Evolutionary conservation across 2,888 invertebrate species (phyloP), one percentile per base, ranked within the genome.

Genomic region (Gastrophysa polygoni): DNA sequence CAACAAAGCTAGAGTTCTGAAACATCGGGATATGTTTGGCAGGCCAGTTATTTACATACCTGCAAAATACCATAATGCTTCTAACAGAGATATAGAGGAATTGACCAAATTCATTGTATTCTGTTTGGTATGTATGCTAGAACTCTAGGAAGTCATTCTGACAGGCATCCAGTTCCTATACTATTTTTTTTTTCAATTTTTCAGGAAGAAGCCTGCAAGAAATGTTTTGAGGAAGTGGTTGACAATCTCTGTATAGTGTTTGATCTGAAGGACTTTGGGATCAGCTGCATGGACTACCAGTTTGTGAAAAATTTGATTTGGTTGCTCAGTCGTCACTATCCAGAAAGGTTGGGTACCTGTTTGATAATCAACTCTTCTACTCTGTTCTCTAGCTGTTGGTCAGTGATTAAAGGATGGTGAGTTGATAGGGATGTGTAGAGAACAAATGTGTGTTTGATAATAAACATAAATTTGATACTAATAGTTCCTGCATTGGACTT

Each of bases 171-270:
- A n/a, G n/a, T n/a, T n/a, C n/a, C n/a, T n/a, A n/a, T n/a, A n/a
- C n/a, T n/a, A n/a, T n/a, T n/a, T n/a, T n/a, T n/a, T n/a, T n/a
- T n/a, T n/a, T n/a, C n/a, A n/a, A n/a, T 47, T 63, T 72, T 74
- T n/a, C 77, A 89, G 89, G 92, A 92, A 78, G 88, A 89, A 74
- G 90, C 89, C 1, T 90, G 91, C 78, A 89, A 89, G 75, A 88
- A 85, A 75, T 92, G 91, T 80, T 90, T 91, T 78, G 91, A 92
- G 77, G 91, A 91, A 79, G 89, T 91, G 1, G 85, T 89, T 16
- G 92, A 92, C 80, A 91, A 91, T 75, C 78, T 92, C 16, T 92
- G 92, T 77, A 91, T 92, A 75, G 88, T 92, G 38, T 92, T 92
- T 80, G 92, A 92, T 80, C 80, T 92, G 69, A 86, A 87, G 68